phyloP scores from a whole-genome alignment of 1,140 invertebrate genomes.

The Bombus confusus region DNA sequence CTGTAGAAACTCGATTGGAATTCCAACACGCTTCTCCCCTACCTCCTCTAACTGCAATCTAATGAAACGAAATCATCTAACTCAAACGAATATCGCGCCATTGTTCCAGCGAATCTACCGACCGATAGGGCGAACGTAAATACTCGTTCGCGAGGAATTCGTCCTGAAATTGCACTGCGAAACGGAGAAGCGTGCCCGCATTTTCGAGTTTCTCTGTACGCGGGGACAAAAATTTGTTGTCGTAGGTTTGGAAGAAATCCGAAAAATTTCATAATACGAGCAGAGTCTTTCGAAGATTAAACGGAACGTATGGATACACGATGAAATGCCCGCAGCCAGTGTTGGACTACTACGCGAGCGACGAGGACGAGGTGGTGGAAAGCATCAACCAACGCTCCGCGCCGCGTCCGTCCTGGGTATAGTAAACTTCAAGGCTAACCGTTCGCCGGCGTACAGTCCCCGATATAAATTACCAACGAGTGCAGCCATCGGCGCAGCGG shows the following conservation, averaged over 20 bases:
- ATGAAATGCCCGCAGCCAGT: background rate
- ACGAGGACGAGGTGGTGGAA: constrained; percentile 55
- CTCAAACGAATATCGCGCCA: too few relatives aligned
- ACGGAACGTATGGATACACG: background rate
- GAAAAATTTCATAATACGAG: background rate
- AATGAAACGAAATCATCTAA: too few relatives aligned
- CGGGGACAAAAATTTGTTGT: background rate
- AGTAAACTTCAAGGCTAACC: constrained; percentile 75
- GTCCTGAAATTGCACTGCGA: too few relatives aligned
- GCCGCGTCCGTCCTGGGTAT: constrained; percentile 17
- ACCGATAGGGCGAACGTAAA: too few relatives aligned
- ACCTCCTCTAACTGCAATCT: too few relatives aligned
- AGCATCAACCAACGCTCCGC: constrained; percentile 43
- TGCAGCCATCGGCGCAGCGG: constrained; percentile 12
- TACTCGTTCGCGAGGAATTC: too few relatives aligned
- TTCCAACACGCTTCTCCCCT: too few relatives aligned
- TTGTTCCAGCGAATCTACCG: too few relatives aligned
- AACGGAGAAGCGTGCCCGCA: too few relatives aligned
- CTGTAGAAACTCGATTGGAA: too few relatives aligned
- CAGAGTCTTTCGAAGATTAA: background rate
- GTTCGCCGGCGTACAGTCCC: constrained; percentile 71
- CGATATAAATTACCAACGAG: constrained; percentile 53
- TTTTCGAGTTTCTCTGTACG: background rate
- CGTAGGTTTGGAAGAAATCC: background rate
- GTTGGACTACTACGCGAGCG: constrained; percentile 19